Percentiles rank a stretch among this genome's conserved stretches.
These are phyloP conservation scores for Pogona vitticeps DNA, from an alignment of 2,113 vertebrate genomes.

Conservation along the genomic window DNA sequence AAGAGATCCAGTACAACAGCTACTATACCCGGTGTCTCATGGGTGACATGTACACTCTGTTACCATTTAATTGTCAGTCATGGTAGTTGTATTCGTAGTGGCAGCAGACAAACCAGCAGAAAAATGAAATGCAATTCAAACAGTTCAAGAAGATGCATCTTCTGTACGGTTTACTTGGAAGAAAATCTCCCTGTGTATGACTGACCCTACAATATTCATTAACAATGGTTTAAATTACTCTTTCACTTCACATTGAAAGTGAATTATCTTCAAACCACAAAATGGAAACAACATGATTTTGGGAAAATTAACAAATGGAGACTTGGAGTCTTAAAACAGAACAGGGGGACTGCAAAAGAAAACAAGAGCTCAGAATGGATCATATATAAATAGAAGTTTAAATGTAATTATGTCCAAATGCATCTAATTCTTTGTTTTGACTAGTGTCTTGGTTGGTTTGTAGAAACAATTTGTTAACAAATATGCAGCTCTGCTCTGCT, in stretches of 20 bases:
- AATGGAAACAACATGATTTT: conserved; percentile 50
- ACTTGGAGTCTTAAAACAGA: conserved; percentile 60
- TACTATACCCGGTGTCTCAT: background rate
- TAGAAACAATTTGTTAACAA: conserved; percentile 79
- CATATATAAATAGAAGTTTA: conserved; percentile 12
- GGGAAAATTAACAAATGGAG: conserved; percentile 51
- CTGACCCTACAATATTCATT: conserved; percentile 46
- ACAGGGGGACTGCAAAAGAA: conserved; percentile 30
- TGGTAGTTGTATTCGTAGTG: background rate
- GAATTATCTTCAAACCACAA: conserved; percentile 60
- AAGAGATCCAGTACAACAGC: background rate
- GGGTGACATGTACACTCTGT: conserved; percentile 29
- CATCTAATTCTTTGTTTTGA: conserved; percentile 57
- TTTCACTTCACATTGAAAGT: conserved; percentile 63
- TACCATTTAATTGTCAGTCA: background rate
- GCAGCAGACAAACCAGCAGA: conserved; percentile 47
- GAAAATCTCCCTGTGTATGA: background rate
- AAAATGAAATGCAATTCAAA: conserved; percentile 51
- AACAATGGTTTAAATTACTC: conserved; percentile 43
- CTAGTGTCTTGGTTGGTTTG: conserved; percentile 70
- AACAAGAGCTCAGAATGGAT: conserved; percentile 23
- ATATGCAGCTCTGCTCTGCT: conserved; percentile 69
- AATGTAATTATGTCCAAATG: conserved; percentile 43
- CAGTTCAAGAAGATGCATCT: background rate
- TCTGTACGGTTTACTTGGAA: too few relatives aligned